phyloP scores from a whole-genome alignment of 2,797 vertebrate genomes.

The Periparus ater region DNA sequence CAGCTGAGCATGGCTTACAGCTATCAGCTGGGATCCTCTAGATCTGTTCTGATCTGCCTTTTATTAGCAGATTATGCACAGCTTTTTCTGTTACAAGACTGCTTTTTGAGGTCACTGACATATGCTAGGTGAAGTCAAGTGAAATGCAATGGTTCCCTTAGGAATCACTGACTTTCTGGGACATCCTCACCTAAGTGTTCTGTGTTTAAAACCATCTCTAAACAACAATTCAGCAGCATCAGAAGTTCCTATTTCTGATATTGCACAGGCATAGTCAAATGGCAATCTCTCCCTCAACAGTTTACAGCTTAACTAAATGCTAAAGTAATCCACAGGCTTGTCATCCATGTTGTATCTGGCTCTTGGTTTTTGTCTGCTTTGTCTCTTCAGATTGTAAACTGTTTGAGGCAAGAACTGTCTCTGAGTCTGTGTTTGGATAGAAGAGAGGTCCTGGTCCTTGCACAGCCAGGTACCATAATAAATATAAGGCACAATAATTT shows the following conservation, averaged over 20 bases:
- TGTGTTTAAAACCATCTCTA: not conserved
- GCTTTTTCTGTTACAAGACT: not conserved
- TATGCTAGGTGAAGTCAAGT: not conserved
- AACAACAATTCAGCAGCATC: not conserved
- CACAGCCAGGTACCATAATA: conserved; percentile 44
- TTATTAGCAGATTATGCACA: not conserved
- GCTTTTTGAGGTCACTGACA: not conserved
- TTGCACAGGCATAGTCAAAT: conserved; percentile 21
- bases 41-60: not conserved
- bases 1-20: not conserved
- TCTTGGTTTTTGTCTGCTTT: conserved; percentile 54
- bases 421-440: conserved; percentile 56
- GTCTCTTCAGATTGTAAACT: conserved; percentile 53
- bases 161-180: not conserved
- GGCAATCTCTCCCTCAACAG: conserved; percentile 1
- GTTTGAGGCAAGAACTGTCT: conserved; percentile 53
- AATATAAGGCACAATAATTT: conserved; percentile 44
- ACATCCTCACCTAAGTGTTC: not conserved
- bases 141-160: not conserved
- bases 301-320: conserved; percentile 47
- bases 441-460: conserved; percentile 7
- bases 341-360: conserved; percentile 35
- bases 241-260: conserved; percentile 27
- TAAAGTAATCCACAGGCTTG: conserved; percentile 46
- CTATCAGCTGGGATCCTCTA: not conserved